Base-by-base conservation (phyloP, 1,140 invertebrate genomes). In the Druon quercuslanigerum region DNA sequence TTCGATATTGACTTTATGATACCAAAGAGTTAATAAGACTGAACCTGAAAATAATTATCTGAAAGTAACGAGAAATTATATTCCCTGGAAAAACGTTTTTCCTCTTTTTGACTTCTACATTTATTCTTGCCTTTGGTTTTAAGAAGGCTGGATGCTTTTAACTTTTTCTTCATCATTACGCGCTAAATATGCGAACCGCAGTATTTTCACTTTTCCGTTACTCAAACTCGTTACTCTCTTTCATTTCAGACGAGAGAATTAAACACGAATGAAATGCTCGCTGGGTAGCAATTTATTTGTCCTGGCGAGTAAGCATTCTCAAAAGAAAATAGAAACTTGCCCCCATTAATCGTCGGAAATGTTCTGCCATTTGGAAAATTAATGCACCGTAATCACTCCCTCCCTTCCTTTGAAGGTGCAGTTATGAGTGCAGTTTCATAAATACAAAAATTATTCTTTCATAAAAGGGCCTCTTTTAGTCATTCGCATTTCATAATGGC, bases 181-280 rank as follows among this genome's bases (percentile, higher is more conserved):
- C 1, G 17, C n/a, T 17, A n/a, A 54, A 54, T 19, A 54, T 54
- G n/a, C 16, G 52, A 54, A 46, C 40, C 52, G 52, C n/a, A 4
- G 12, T 9, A 14, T 60, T 60, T 60, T 33, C 13, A 11, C 3
- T 33, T 60, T 60, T 33, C 6, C 57, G 3, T 12, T 60, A 14
- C 57, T 33, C 13, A 33, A 60, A 60, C 11, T 60, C 19, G 19
- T 60, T 60, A 20, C 20, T 60, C 33, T 6, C 20, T 33, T 33
- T 54, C 52, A 54, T 54, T 54, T 54, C n/a, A n/a, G 14, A 54
- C 4, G 57, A 25, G 20, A 60, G 33, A 60, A 60, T 60, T 60
- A 60, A 60, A 54, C n/a, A 54, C 16, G 52, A 54, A 60, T 14
- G 57, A 14, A 33, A 60, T 60, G 33, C 12, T 11, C 25, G 57